Percentiles rank a stretch among this genome's conserved stretches.
phyloP scores from a whole-genome alignment of 2,797 vertebrate species.

The Diplodus sargus region DNA sequence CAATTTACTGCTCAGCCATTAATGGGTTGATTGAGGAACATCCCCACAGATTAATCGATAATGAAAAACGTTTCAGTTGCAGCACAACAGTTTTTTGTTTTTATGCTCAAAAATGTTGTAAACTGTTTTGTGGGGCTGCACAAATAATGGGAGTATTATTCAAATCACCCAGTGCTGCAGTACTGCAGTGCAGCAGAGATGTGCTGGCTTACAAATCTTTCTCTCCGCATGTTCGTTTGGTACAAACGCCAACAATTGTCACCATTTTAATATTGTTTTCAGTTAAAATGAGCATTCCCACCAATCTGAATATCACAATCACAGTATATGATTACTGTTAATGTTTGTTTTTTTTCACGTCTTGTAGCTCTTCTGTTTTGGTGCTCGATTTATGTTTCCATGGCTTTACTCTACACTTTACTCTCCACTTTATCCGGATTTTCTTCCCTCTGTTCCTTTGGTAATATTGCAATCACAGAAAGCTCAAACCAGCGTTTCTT shows the following conservation, averaged over 20 bases:
- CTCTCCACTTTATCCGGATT: constrained; percentile 13
- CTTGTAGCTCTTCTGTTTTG: background rate
- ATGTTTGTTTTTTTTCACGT: too few species aligned
- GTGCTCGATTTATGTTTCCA: background rate
- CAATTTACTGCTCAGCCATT: background rate
- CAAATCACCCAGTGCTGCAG: too few species aligned
- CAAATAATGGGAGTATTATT: too few species aligned
- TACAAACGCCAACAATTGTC: too few species aligned
- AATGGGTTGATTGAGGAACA: background rate
- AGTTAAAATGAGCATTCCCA: too few species aligned
- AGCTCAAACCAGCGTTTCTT: constrained; percentile 52
- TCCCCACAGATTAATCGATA: background rate
- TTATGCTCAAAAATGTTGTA: background rate
- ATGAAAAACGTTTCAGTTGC: background rate
- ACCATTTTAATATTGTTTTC: too few species aligned
- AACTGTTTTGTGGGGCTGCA: too few species aligned
- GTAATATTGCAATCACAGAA: constrained; percentile 43
- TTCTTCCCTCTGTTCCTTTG: background rate
- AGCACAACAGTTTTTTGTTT: background rate
- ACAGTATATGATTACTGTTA: too few species aligned
- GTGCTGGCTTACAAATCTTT: too few species aligned
- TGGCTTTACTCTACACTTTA: constrained; percentile 14
- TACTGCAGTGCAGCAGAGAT: too few species aligned
- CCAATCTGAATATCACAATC: too few species aligned
- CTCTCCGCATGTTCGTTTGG: too few species aligned